phyloP scores from a whole-genome alignment of 1,140 invertebrate genomes.

The Pararge aegeria region DNA sequence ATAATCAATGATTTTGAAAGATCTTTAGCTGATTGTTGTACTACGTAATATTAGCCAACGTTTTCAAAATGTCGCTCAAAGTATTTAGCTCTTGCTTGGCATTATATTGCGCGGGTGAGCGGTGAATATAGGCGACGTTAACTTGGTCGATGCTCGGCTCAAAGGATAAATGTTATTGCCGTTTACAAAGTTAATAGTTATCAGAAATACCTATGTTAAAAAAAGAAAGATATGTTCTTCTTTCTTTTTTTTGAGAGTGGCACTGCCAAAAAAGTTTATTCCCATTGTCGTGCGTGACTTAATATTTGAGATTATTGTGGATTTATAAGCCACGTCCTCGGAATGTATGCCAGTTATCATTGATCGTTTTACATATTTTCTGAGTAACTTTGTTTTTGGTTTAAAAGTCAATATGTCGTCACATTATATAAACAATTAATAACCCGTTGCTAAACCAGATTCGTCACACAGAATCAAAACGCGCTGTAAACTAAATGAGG shows the following conservation, averaged over 20 bases:
- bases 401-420: too few relatives aligned
- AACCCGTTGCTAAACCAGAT: too few relatives aligned
- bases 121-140: not conserved
- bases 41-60: too few relatives aligned
- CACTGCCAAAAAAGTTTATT: constrained; percentile 10
- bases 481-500: too few relatives aligned
- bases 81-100: not conserved
- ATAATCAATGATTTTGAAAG: too few relatives aligned
- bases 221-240: not conserved
- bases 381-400: too few relatives aligned
- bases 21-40: too few relatives aligned
- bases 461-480: too few relatives aligned
- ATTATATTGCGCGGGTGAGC: not conserved
- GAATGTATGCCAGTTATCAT: not conserved
- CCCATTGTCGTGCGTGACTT: not conserved
- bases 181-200: not conserved
- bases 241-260: constrained; percentile 1
- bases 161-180: not conserved
- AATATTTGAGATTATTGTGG: constrained; percentile 5
- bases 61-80: too few relatives aligned
- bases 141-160: not conserved
- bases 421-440: too few relatives aligned
- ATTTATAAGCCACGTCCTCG: not conserved
- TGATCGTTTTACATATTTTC: too few relatives aligned
- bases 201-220: not conserved